phyloP scores from a whole-genome alignment of 2,797 vertebrate genomes.

The Carapus acus region DNA sequence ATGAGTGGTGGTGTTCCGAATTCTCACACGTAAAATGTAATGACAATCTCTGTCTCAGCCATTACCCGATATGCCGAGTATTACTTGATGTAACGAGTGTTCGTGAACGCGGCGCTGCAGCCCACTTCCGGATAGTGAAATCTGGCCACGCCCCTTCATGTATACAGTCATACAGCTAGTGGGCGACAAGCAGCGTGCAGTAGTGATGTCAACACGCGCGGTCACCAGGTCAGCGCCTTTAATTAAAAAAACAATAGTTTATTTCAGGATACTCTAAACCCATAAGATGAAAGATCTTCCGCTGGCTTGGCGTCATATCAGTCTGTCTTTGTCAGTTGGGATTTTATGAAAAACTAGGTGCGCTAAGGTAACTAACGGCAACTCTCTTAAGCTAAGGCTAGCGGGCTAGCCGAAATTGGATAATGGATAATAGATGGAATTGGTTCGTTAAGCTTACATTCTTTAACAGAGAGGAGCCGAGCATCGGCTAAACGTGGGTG shows the following conservation, averaged over 20 bases:
- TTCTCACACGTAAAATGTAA: too few relatives aligned
- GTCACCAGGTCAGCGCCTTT: constrained; percentile 48
- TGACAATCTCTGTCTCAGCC: too few relatives aligned
- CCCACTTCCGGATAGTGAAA: background rate
- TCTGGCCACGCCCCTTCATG: background rate
- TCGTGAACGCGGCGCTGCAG: background rate
- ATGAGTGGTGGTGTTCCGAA: too few relatives aligned
- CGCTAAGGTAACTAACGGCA: background rate
- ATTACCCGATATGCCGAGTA: too few relatives aligned
- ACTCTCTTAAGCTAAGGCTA: constrained; percentile 32
- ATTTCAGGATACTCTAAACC: fast-evolving
- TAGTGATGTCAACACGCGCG: constrained; percentile 57
- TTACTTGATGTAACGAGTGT: too few relatives aligned
- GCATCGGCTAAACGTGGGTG: background rate
- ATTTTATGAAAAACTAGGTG: background rate
- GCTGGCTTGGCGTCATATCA: fast-evolving
- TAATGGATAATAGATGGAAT: constrained; percentile 13
- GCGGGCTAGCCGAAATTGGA: constrained; percentile 38
- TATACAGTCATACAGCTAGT: constrained; percentile 1
- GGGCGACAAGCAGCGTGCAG: constrained; percentile 41
- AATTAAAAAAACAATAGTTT: background rate
- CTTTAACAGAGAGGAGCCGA: too few relatives aligned
- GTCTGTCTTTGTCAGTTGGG: background rate
- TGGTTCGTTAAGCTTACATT: background rate
- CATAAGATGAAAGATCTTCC: fast-evolving